A percentile compares a stretch with the other conserved stretches of the same genome.
These are phyloP conservation scores for Ischnus inquisitorius DNA, from an alignment of 2,888 invertebrate species.

Conservation along the genomic window DNA sequence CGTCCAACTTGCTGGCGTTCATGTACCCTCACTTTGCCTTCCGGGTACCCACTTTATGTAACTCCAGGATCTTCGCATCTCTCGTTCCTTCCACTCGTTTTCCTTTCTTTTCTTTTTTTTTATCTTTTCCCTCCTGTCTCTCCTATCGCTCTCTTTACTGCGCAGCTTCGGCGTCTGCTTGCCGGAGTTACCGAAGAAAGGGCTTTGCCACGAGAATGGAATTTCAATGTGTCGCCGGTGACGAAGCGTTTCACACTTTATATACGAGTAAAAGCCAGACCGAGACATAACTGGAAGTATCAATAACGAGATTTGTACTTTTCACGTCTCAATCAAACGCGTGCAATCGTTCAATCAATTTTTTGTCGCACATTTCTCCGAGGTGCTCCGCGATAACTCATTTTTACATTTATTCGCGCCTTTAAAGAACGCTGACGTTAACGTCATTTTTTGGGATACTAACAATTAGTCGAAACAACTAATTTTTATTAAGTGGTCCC, in stretches of 20 bases:
- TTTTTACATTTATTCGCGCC: too few relatives aligned
- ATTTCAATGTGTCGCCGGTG: slow-evolving; percentile 68
- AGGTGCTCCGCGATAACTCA: too few relatives aligned
- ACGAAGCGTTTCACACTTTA: slow-evolving; percentile 22
- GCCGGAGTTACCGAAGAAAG: slow-evolving; percentile 62
- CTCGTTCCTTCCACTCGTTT: slow-evolving; percentile 37
- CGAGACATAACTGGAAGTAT: too few relatives aligned
- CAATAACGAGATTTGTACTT: too few relatives aligned
- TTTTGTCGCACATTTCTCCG: too few relatives aligned
- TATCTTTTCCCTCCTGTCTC: slow-evolving; percentile 15
- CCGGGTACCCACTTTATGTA: slow-evolving; percentile 65
- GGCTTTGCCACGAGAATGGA: slow-evolving; percentile 70
- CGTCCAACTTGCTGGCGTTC: slow-evolving; percentile 62
- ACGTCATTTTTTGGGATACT: too few relatives aligned
- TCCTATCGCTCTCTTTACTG: slow-evolving; percentile 32
- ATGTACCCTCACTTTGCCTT: slow-evolving; percentile 67
- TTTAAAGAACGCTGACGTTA: too few relatives aligned
- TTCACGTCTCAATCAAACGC: too few relatives aligned
- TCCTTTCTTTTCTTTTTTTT: slow-evolving; percentile 29
- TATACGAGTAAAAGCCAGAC: background rate
- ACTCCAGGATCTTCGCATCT: slow-evolving; percentile 59
- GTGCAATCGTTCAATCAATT: too few relatives aligned
- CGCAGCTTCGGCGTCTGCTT: slow-evolving; percentile 40
- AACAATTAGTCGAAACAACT: too few relatives aligned
- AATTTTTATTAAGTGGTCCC: too few relatives aligned